Evolutionary conservation across 2,113 vertebrate species (phyloP).

Genomic region (Pholis gunnellus): DNA sequence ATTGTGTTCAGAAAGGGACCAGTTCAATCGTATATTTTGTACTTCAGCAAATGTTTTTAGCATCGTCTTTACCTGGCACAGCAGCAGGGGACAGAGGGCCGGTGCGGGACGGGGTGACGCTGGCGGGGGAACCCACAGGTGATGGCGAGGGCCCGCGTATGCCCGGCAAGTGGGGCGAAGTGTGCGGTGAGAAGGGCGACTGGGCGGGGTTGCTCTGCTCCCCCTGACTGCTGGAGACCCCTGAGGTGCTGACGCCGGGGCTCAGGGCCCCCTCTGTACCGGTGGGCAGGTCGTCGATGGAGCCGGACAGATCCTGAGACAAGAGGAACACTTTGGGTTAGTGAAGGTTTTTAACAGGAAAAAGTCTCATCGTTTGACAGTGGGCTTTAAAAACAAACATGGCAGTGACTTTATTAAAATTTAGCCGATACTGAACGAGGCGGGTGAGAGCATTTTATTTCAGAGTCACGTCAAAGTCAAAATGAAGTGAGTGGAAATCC

Average conservation of each 20-base stretch:
- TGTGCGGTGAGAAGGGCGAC: conserved; percentile 99
- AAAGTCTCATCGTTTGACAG: background rate
- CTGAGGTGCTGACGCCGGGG: conserved; percentile 98
- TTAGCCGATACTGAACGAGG: too few species aligned
- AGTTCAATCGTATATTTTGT: background rate
- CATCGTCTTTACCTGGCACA: conserved; percentile 89
- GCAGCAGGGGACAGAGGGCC: conserved; percentile 96
- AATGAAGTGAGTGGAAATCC: conserved; percentile 39
- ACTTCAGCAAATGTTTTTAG: background rate
- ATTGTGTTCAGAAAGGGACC: background rate
- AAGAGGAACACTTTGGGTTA: conserved; percentile 7
- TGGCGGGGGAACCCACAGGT: conserved; percentile 97
- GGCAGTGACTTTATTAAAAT: background rate
- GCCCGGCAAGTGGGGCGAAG: conserved; percentile 96
- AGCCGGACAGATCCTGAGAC: conserved; percentile 95
- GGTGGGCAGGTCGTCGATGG: conserved; percentile 97
- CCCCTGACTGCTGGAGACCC: conserved; percentile 98
- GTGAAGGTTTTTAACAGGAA: background rate
- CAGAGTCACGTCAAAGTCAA: conserved; percentile 45
- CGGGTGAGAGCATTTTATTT: conserved; percentile 16
- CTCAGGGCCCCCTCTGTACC: conserved; percentile 97
- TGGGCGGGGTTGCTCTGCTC: conserved; percentile 99
- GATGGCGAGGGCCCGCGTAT: conserved; percentile 97
- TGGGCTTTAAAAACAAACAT: background rate
- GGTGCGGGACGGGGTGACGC: conserved; percentile 93